A percentile compares a stretch with the other conserved stretches of the same genome.
These are phyloP conservation scores for Zeus faber DNA, from an alignment of 2,113 vertebrate genomes.

Conservation along the genomic window DNA sequence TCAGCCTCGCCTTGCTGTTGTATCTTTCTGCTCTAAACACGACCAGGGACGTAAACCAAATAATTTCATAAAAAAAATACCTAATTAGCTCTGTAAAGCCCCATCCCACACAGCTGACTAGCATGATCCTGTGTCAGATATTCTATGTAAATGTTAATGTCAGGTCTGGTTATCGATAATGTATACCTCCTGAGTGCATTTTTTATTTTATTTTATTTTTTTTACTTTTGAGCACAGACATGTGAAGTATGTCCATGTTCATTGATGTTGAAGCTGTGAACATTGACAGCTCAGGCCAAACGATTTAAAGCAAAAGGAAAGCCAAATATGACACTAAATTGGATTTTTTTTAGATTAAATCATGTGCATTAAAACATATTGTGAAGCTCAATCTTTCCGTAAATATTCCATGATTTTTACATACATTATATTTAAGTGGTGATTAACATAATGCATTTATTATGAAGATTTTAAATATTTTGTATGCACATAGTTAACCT, in stretches of 20 bases:
- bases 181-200: slow-evolving; percentile 36
- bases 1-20: slow-evolving; percentile 28
- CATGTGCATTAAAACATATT: no score
- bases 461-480: no score
- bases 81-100: slow-evolving; percentile 5
- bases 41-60: slow-evolving; percentile 28
- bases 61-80: slow-evolving; percentile 11
- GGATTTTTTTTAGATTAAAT: no score
- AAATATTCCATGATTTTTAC: no score
- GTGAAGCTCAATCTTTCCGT: no score
- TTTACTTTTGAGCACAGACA: slow-evolving; percentile 43
- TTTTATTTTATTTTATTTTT: slow-evolving; percentile 41
- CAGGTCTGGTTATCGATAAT: slow-evolving; percentile 39
- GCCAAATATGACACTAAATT: no score
- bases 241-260: slow-evolving; percentile 39
- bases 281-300: no score
- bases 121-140: slow-evolving; percentile 1
- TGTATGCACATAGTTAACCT: no score
- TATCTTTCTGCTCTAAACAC: slow-evolving; percentile 29
- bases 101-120: neutral
- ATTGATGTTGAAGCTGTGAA: slow-evolving; percentile 31
- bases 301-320: no score
- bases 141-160: slow-evolving; percentile 8
- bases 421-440: no score
- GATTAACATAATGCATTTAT: no score